These are phyloP conservation scores for Bolinopsis microptera DNA, from an alignment of 37 sponge, comb jelly and placozoan species.

Conservation along the genomic window DNA sequence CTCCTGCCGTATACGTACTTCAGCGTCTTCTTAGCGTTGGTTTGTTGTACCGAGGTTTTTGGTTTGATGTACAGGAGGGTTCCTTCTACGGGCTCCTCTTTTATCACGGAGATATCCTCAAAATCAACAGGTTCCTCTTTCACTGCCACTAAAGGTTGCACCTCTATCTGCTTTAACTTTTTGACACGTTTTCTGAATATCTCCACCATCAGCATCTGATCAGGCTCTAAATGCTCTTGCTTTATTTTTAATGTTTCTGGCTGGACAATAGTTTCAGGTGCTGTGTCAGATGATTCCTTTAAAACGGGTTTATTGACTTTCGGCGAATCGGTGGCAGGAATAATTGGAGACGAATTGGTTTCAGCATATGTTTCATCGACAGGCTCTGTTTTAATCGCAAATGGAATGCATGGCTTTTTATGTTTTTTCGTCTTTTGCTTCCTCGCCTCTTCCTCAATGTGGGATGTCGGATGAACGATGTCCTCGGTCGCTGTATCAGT, in stretches of 20 bases:
- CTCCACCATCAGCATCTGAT: conserved; percentile 44
- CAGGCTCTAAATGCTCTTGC: not conserved
- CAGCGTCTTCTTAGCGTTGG: not conserved
- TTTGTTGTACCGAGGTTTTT: not conserved
- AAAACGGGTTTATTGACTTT: no score
- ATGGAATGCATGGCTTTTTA: not conserved
- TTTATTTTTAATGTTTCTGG: conserved; percentile 4
- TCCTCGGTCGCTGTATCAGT: not conserved
- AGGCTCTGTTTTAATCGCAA: conserved; percentile 27
- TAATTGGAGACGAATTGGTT: not conserved
- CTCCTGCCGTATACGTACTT: conserved; percentile 37
- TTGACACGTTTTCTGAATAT: conserved; percentile 42
- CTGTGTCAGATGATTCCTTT: no score
- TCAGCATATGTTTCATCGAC: not conserved
- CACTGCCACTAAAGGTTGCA: conserved; percentile 1
- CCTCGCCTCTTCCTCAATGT: no score
- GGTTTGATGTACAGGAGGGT: conserved; percentile 26
- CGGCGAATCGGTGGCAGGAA: no score
- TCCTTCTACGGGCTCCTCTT: conserved; percentile 23
- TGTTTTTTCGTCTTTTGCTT: no score
- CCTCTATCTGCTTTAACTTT: conserved; percentile 45
- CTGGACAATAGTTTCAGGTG: not conserved
- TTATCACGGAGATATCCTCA: conserved; percentile 2
- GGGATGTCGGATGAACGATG: not conserved
- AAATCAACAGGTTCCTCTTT: conserved; percentile 53